Percentiles rank a stretch among this genome's conserved stretches.
These are phyloP conservation scores for Campylomormyrus tamandua DNA, from an alignment of 2,113 vertebrate species.

Conservation along the genomic window DNA sequence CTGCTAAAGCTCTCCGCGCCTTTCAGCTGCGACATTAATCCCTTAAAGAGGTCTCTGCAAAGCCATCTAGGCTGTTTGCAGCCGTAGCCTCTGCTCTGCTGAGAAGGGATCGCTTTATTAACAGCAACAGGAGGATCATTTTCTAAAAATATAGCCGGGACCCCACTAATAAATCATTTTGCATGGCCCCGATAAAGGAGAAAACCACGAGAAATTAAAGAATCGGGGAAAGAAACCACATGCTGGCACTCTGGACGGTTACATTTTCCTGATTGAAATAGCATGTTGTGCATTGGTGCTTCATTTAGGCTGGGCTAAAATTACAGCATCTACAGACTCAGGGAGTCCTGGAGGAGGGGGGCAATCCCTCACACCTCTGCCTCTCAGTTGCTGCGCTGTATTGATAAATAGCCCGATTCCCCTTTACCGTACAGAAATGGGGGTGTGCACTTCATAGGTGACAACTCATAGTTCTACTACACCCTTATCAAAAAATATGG, in stretches of 20 bases:
- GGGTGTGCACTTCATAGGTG: background rate
- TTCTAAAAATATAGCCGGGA: slow-evolving; percentile 65
- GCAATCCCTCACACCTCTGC: slow-evolving; percentile 19
- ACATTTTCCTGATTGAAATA: slow-evolving; percentile 64
- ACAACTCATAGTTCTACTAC: background rate
- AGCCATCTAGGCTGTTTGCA: slow-evolving; percentile 27
- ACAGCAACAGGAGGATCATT: slow-evolving; percentile 57
- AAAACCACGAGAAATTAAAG: slow-evolving; percentile 60
- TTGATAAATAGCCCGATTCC: slow-evolving; percentile 21
- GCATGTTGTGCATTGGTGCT: slow-evolving; percentile 58
- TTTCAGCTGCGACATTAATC: slow-evolving; percentile 53
- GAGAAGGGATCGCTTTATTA: slow-evolving; percentile 63
- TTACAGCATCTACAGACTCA: slow-evolving; percentile 54
- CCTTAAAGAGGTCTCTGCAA: slow-evolving; percentile 42
- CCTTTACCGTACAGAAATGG: background rate
- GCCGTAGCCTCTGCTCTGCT: slow-evolving; percentile 34
- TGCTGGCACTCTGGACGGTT: slow-evolving; percentile 51
- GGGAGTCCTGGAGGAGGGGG: slow-evolving; percentile 32
- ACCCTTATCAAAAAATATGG: slow-evolving; percentile 21
- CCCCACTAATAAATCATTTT: slow-evolving; percentile 70
- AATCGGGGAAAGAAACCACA: slow-evolving; percentile 53
- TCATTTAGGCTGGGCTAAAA: slow-evolving; percentile 54
- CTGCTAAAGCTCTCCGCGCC: slow-evolving; percentile 38
- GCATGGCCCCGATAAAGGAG: slow-evolving; percentile 57
- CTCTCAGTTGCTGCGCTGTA: slow-evolving; percentile 18